Base-by-base conservation (phyloP, 2,113 vertebrate genomes). In the Oreochromis niloticus region DNA sequence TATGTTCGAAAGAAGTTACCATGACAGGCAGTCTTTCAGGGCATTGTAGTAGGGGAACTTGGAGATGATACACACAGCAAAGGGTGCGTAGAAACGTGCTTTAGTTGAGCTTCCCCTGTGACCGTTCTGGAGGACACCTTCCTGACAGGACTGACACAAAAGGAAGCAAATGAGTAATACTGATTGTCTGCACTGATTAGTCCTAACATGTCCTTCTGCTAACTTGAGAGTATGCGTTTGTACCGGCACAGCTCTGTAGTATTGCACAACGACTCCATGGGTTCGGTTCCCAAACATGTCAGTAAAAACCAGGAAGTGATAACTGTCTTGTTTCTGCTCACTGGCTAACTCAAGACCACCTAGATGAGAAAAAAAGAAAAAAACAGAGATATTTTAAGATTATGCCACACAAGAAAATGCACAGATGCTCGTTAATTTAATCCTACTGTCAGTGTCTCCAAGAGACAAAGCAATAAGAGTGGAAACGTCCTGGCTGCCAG, bases 281-380 rank as follows among this genome's bases (percentile, higher is more conserved):
- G 98, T 99, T 87, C 98, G 97, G 90, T 97, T 98, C 73, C 99
- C 99, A 41, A 97, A 97, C 84, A 99, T 93, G 1, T 99, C 98
- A 0, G 99, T 99, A 90, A 99, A 99, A 82, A 99, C 98, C 91
- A 99, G 96, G 94, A 98, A 99, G 88, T 99, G 99, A 91, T 98
- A 95, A 6, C 86, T 91, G 87, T 98, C 97, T 32, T 98, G 97
- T 93, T 88, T 96, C 6, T 95, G 96, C 82, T 98, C 97, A 36
- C 39, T 94, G 79, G 96, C 88, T 91, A 98, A 4, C 50, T 94
- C 91, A 86, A 99, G 91, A 59, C 98, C 98, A 92, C 96, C 99
- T 99, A 91, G 3, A 30, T 92, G 32, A 43, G 6, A 5, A 36
- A 55, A n/a, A 6, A 24, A 43, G 6, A 5, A 36, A 55, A 16